Evolutionary conservation across 2,113 vertebrate genomes (phyloP).

Genomic region (Ictidomys tridecemlineatus): DNA sequence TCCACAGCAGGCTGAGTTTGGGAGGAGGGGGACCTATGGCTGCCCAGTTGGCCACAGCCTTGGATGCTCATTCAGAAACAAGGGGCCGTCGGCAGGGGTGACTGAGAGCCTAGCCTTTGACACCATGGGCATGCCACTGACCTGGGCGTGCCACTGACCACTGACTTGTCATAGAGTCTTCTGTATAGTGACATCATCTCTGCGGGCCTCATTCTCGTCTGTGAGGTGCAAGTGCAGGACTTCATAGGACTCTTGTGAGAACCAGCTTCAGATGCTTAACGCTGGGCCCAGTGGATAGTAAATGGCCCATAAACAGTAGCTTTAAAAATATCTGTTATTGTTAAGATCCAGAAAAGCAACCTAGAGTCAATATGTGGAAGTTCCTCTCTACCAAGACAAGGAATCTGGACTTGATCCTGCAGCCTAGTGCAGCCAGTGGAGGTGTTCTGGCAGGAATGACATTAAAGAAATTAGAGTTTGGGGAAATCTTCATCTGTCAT

Average conservation of each 20-base stretch:
- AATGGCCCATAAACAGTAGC: background rate
- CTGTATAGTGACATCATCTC: background rate
- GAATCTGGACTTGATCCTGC: background rate
- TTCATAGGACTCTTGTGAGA: background rate
- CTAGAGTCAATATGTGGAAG: background rate
- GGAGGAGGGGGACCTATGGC: background rate
- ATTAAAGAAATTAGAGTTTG: background rate
- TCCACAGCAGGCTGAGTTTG: background rate
- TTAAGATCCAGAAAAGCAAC: constrained; percentile 51
- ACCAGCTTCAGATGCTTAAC: background rate
- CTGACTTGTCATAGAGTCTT: accelerated
- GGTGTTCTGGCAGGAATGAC: background rate
- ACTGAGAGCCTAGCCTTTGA: background rate
- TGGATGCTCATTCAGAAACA: accelerated
- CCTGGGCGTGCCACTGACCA: accelerated
- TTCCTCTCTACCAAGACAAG: background rate
- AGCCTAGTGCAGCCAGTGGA: background rate
- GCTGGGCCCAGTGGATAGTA: accelerated
- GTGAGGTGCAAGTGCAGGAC: background rate
- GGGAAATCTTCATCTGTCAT: constrained; percentile 9
- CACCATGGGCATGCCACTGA: too few relatives aligned
- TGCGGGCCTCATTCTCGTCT: background rate
- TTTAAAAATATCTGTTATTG: background rate
- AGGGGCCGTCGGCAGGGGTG: background rate
- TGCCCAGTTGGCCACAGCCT: accelerated